phyloP scores from a whole-genome alignment of 2,888 invertebrate genomes.

The Ceratothoa steindachneri region DNA sequence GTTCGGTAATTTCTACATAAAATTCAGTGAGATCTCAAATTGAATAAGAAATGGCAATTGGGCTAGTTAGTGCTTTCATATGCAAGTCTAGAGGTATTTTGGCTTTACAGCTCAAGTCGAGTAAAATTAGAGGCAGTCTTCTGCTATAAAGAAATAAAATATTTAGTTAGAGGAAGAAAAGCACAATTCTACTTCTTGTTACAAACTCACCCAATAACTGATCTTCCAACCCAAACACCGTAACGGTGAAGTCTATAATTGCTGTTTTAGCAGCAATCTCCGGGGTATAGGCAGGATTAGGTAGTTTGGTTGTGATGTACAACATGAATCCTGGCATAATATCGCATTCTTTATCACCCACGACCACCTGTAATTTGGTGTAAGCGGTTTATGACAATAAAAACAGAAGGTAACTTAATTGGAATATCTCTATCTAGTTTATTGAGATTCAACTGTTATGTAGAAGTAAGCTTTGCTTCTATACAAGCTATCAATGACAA shows the following conservation, averaged over 20 bases:
- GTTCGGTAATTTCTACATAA: no score
- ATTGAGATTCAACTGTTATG: neutral
- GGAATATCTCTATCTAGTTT: neutral
- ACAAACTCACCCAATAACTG: conserved; percentile 70
- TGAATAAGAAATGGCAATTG: no score
- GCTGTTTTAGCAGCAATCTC: conserved; percentile 95
- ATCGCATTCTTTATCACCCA: conserved; percentile 94
- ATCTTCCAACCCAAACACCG: conserved; percentile 92
- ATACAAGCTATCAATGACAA: no score
- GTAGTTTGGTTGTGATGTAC: conserved; percentile 91
- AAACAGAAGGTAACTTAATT: neutral
- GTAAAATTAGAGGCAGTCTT: no score
- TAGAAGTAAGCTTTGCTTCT: neutral
- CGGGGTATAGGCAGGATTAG: conserved; percentile 93
- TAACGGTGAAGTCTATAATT: conserved; percentile 95
- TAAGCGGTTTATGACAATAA: no score
- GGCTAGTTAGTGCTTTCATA: no score
- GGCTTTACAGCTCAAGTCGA: no score
- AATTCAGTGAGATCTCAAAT: no score
- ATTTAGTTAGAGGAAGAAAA: no score
- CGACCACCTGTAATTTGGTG: conserved; percentile 68
- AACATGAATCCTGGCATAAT: conserved; percentile 92
- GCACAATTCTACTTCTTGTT: no score
- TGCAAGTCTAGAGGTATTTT: no score
- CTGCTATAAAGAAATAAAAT: no score